Percentiles rank a stretch among this genome's conserved stretches.
phyloP scores from a whole-genome alignment of 2,113 vertebrate genomes.

The Petrocephalus microphthalmus region DNA sequence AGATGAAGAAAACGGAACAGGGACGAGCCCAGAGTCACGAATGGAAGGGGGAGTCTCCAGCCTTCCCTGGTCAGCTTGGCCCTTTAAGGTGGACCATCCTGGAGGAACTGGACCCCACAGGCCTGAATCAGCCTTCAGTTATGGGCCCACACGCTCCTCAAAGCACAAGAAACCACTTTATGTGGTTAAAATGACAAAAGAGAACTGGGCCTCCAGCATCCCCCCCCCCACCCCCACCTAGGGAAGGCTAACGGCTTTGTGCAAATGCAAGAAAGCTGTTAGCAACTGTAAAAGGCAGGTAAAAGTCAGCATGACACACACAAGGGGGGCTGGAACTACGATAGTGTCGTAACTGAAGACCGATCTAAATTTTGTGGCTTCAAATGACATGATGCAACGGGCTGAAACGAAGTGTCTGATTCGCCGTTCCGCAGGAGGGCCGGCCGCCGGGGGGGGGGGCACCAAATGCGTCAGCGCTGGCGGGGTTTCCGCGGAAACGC shows the following conservation, averaged over 20 bases:
- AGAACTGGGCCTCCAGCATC: not conserved
- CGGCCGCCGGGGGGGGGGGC: not conserved
- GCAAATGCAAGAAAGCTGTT: not conserved
- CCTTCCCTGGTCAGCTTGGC: too few species aligned
- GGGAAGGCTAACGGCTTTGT: not conserved
- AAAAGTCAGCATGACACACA: not conserved
- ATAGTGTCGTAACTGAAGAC: not conserved
- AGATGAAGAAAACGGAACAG: not conserved
- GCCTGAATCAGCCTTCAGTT: not conserved
- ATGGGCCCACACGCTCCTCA: not conserved
- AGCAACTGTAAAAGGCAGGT: not conserved
- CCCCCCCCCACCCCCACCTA: not conserved
- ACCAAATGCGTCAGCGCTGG: not conserved
- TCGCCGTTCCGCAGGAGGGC: not conserved
- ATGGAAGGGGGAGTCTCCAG: too few species aligned
- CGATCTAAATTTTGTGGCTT: slow-evolving; percentile 5
- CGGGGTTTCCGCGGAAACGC: not conserved
- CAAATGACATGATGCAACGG: slow-evolving; percentile 11
- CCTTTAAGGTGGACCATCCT: not conserved
- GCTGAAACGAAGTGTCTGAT: not conserved
- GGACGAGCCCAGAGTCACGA: not conserved
- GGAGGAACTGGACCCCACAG: not conserved
- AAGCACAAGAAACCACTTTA: not conserved
- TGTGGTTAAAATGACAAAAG: not conserved
- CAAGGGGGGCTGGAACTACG: not conserved